Base-by-base conservation (phyloP, 2,888 invertebrate species). In the Scotopteryx bipunctaria region DNA sequence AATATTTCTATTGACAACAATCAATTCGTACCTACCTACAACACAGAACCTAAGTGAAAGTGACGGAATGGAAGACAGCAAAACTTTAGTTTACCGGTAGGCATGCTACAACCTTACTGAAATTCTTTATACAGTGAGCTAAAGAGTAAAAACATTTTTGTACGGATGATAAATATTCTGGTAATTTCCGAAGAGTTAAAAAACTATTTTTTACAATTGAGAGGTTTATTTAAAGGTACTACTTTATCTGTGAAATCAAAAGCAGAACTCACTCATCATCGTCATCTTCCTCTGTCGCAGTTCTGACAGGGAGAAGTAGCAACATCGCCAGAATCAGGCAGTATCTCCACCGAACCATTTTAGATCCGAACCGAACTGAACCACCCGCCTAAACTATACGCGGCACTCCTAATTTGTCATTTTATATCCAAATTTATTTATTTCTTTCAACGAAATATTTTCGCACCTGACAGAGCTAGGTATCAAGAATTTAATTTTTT, bases 361-460 rank as follows among this genome's bases (percentile, higher is more conserved):
- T 76, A 78, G 63, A 59, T 63, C 59, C 27, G 11, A 27, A 11
- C 27, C 11, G 9, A 9, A n/a, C n/a, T n/a, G n/a, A 19, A 19
- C 54, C 56, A 57, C 53, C 57, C 46, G 50, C 44, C 50, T 61
- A 70, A 63, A 53, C 66, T 76, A 73, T 59, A 67, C 69, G 57
- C 64, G 57, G 75, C 77, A 81, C 84, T 64, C 70, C 73, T 69
- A 67, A 83, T 87, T 87, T 87, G 71, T 78, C 88, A 88, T 88
- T 81, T 82, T 86, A 74, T 59, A 60, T 69, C 72, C 71, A 64
- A 80, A 83, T 73, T 65, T 61, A 62, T 66, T 61, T 63, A 61
- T 64, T 67, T 66, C 60, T 61, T 63, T 56, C 57, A 54, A 44
- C 64, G 55, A 67, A 47, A 57, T 66, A 65, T 73, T 75, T 74